Conservation (phyloP, 1,140 invertebrate genomes). For the Ips typographus region DNA sequence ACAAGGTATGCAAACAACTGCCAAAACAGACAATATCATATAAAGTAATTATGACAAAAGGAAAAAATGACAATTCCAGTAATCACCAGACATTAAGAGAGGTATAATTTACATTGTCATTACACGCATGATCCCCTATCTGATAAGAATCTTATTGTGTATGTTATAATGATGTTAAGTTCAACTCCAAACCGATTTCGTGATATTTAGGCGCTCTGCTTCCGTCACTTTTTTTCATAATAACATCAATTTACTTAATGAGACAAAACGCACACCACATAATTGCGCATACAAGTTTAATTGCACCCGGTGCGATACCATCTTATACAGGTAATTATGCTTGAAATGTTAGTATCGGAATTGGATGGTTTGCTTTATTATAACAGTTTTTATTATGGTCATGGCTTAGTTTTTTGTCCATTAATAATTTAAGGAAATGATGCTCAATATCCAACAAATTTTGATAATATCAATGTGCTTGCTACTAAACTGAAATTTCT, state of each 20-base stretch:
- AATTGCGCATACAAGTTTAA: background rate
- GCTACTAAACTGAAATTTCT: no score
- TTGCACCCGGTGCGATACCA: constrained; percentile 1
- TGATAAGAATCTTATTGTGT: constrained; percentile 32
- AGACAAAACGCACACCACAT: constrained; percentile 17
- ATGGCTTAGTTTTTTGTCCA: no score
- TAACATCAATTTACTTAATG: constrained; percentile 25
- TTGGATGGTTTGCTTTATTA: no score
- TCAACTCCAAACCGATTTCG: constrained; percentile 17
- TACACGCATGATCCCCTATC: constrained; percentile 47
- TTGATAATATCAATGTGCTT: no score
- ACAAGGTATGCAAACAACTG: no score
- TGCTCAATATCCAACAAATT: no score
- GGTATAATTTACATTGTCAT: constrained; percentile 50
- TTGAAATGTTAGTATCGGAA: no score
- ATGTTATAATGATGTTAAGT: background rate
- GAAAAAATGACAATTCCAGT: constrained; percentile 40
- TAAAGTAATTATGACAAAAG: no score
- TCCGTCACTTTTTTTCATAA: constrained; percentile 28
- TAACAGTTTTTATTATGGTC: no score
- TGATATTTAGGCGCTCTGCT: constrained; percentile 16
- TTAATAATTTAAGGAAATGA: no score
- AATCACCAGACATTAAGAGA: constrained; percentile 39
- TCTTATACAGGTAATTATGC: background rate
- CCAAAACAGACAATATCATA: no score